Percentiles rank a stretch among this genome's conserved stretches.
phyloP scores from a whole-genome alignment of 2,113 vertebrate genomes.

The Ploceus nigricollis region DNA sequence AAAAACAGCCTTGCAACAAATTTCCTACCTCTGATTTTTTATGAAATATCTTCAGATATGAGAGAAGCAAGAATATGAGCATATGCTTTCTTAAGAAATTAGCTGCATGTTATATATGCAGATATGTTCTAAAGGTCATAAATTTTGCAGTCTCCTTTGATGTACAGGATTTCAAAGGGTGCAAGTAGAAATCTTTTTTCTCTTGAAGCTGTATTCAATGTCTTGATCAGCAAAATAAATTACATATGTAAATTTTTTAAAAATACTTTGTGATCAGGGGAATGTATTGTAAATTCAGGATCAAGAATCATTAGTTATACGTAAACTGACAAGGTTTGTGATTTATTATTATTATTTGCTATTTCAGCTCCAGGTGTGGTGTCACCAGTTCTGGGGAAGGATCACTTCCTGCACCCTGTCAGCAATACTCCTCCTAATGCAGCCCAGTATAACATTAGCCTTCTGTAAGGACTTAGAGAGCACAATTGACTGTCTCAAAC shows the following conservation, averaged over 20 bases:
- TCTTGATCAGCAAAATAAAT: not conserved
- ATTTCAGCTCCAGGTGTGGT: not conserved
- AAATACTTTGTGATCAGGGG: not conserved
- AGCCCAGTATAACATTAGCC: not conserved
- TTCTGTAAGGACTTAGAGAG: not conserved
- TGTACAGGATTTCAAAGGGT: not conserved
- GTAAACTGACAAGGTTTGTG: not conserved
- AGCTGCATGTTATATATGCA: not conserved
- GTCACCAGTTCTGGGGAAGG: not conserved
- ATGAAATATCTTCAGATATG: not conserved
- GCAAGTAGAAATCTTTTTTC: not conserved
- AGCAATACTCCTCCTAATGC: not conserved
- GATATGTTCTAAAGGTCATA: not conserved
- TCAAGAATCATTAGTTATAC: not conserved
- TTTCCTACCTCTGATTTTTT: not conserved
- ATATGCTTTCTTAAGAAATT: not conserved
- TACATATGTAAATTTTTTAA: not conserved
- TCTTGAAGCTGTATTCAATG: not conserved
- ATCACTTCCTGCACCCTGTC: rapidly evolving
- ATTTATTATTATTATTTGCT: not conserved
- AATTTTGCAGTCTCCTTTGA: not conserved
- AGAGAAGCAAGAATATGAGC: not conserved
- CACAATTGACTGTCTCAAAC: not conserved
- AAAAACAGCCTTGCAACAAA: not conserved
- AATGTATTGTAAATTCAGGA: not conserved